A percentile compares a stretch with the other conserved stretches of the same genome.
Conservation (phyloP, 2,888 invertebrate species). For the Mactromeris polynyma region DNA sequence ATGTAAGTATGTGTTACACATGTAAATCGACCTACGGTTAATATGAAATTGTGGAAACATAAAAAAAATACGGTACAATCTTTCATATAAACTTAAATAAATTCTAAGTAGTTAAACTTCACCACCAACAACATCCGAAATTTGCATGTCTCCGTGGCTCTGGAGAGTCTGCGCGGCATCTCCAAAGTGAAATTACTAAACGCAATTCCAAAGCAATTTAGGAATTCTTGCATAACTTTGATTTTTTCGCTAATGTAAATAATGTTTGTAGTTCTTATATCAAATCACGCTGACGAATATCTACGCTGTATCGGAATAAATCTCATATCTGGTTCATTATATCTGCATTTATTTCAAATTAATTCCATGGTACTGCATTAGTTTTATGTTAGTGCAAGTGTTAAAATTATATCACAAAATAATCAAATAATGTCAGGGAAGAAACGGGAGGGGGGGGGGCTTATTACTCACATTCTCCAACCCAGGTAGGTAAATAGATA, state of each 20-base stretch:
- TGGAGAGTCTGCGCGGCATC: no score
- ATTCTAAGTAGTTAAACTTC: no score
- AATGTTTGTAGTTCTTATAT: neutral
- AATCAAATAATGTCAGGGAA: neutral
- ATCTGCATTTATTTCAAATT: neutral
- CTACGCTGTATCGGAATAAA: neutral
- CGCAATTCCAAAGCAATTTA: no score
- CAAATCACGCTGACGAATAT: neutral
- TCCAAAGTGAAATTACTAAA: no score
- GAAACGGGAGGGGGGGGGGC: neutral
- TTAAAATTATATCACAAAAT: neutral
- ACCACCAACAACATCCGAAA: no score
- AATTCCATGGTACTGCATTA: neutral
- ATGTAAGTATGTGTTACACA: neutral
- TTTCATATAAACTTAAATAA: no score
- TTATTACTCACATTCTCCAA: neutral
- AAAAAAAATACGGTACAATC: no score
- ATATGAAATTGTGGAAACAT: no score
- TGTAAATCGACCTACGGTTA: neutral
- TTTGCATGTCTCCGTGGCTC: no score
- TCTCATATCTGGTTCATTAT: neutral
- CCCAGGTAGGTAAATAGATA: conserved; percentile 9
- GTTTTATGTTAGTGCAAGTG: neutral
- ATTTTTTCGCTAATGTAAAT: neutral
- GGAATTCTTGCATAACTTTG: no score